Percentiles rank a stretch among this genome's conserved stretches.
These are phyloP conservation scores for Falco naumanni DNA, from an alignment of 2,797 vertebrate species.

Conservation along the genomic window DNA sequence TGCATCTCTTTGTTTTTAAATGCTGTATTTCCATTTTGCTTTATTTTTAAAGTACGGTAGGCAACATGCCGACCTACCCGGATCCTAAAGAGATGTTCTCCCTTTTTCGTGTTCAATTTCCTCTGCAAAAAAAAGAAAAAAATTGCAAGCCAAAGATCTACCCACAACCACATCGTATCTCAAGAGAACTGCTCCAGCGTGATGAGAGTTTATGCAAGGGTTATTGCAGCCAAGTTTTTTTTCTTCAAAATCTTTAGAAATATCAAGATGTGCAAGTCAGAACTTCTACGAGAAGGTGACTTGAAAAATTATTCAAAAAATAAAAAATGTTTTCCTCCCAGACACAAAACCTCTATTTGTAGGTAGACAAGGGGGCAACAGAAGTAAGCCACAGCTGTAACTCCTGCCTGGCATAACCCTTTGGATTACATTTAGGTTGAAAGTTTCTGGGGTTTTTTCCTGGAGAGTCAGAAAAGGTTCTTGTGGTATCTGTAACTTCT, in stretches of 20 bases:
- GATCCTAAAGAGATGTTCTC: slow-evolving; percentile 65
- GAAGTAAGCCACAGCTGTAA: not conserved
- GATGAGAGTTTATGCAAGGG: not conserved
- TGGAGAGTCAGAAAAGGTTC: not conserved
- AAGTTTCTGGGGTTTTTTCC: not conserved
- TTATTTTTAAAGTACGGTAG: slow-evolving; percentile 39
- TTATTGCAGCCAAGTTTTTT: not conserved
- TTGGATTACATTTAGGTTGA: not conserved
- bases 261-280: not conserved
- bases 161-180: slow-evolving; percentile 42
- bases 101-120: slow-evolving; percentile 66
- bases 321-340: not conserved
- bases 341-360: not conserved
- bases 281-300: not conserved
- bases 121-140: slow-evolving; percentile 67
- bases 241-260: not conserved
- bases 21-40: not conserved
- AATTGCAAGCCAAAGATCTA: slow-evolving; percentile 52
- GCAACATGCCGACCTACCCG: slow-evolving; percentile 49
- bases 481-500: not conserved
- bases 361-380: not conserved
- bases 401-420: not conserved
- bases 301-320: not conserved
- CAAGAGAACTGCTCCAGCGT: not conserved
- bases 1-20: not conserved